A percentile compares a stretch with the other conserved stretches of the same genome.
These are phyloP conservation scores for Poeciliopsis infans DNA, from an alignment of 2,797 vertebrate genomes.

Conservation along the genomic window DNA sequence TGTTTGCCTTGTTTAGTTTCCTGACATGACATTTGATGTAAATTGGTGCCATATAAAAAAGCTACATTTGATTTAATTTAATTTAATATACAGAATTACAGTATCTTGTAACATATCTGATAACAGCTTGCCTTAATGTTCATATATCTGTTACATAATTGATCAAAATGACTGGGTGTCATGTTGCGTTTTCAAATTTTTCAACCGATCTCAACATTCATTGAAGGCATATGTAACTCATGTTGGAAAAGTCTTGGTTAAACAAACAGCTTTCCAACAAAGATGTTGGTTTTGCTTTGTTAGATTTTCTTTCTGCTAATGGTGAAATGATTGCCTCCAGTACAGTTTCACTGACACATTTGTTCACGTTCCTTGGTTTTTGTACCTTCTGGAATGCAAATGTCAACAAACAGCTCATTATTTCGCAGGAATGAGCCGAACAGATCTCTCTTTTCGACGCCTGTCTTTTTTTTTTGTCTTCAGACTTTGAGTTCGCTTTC, in stretches of 20 bases:
- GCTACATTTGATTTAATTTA: background rate
- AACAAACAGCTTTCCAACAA: background rate
- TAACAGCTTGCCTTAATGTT: background rate
- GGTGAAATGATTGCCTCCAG: conserved; percentile 27
- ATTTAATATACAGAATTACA: background rate
- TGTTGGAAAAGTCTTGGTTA: background rate
- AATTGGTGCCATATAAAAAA: background rate
- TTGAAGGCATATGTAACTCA: background rate
- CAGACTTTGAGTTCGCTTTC: conserved; percentile 30
- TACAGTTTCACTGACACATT: conserved; percentile 26
- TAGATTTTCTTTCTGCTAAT: conserved; percentile 10
- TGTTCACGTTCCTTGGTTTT: conserved; percentile 37
- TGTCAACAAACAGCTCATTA: conserved; percentile 44
- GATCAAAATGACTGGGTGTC: background rate
- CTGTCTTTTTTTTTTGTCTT: conserved; percentile 19
- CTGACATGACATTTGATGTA: background rate
- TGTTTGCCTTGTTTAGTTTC: background rate
- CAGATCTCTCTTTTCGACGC: conserved; percentile 21
- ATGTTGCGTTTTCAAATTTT: background rate
- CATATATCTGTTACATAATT: background rate
- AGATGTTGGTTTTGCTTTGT: conserved; percentile 11
- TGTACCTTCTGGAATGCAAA: conserved; percentile 28
- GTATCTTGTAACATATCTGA: background rate
- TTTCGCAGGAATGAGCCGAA: conserved; percentile 22
- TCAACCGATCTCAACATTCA: background rate